Percentiles rank a stretch among this genome's conserved stretches.
Evolutionary conservation across 2,888 invertebrate species (phyloP).

Genomic region (Dendrolimus houi): DNA sequence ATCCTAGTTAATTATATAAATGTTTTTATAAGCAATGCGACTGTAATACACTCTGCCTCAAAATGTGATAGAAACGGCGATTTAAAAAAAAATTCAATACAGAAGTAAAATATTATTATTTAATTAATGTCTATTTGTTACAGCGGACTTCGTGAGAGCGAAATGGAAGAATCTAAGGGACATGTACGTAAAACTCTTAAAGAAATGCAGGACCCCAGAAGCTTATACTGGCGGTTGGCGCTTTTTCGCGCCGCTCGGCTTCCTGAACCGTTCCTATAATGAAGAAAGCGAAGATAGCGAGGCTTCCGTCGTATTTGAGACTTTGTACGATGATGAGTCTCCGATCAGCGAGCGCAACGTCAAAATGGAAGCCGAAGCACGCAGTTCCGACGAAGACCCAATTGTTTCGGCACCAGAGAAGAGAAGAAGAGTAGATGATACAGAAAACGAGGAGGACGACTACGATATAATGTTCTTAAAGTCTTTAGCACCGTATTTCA

Average conservation of each 20-base stretch:
- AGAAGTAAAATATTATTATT: no score
- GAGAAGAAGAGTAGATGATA: constrained; percentile 5
- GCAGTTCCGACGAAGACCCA: not conserved
- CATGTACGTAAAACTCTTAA: constrained; percentile 30
- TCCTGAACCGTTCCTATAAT: constrained; percentile 15
- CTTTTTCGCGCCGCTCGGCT: constrained; percentile 28
- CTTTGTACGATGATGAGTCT: not conserved
- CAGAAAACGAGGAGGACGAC: constrained; percentile 21
- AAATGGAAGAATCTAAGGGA: constrained; percentile 51
- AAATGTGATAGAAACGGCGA: no score
- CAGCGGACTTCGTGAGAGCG: constrained; percentile 28
- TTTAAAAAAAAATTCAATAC: no score
- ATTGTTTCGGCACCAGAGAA: constrained; percentile 20
- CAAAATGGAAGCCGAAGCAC: not conserved
- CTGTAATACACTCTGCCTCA: no score
- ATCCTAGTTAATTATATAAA: no score
- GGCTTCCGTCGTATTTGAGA: constrained; percentile 8
- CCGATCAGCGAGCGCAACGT: not conserved
- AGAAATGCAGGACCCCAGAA: constrained; percentile 15
- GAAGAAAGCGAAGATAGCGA: not conserved
- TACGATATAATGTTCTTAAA: constrained; percentile 45
- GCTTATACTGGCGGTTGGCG: constrained; percentile 36
- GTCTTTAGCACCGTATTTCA: constrained; percentile 42
- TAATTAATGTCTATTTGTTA: constrained; percentile 8
- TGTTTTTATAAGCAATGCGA: no score